Evolutionary conservation across 2,113 vertebrate genomes (phyloP), one percentile per base, ranked within the genome.

Genomic region (Pyxicephalus adspersus): DNA sequence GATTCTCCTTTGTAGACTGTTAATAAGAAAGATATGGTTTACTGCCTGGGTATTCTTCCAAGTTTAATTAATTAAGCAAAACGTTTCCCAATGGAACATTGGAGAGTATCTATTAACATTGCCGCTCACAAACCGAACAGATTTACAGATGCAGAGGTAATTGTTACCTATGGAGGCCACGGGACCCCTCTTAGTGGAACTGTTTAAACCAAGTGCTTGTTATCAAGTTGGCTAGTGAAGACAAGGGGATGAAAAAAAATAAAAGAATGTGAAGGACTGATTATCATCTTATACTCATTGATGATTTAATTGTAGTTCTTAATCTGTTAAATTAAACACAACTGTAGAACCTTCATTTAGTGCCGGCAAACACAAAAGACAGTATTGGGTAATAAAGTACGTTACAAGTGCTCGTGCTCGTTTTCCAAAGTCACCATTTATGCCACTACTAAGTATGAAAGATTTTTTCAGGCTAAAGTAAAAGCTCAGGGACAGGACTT

Each of bases 241-340:
- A 86, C 84, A 85, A 84, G 61, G 28, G 86, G 90, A 85, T 90
- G 89, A 85, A 84, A 85, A 83, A 52, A 34, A 60, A 84, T 73
- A 57, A 85, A 83, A n/a, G 60, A 34, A 34, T 34, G 38, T 45
- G 38, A 61, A 84, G 72, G 87, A 89, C 87, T 87, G 92, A 92
- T 94, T 92, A 88, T 72, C 76, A 91, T 93, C 90, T 91, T 91
- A 89, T 89, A 88, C 58, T 75, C 88, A 87, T 75, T 90, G 92
- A 91, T 93, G 91, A 92, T 93, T 92, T 93, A 93, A 93, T 92
- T 93, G 91, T 92, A 85, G 86, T 91, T 90, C 87, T 90, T 92
- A 94, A 92, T 92, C 90, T 90, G 85, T 84, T 93, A 91, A 92
- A 94, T 93, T 91, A 92, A 94, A 94, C 92, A 91, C 88, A 88